Base-by-base conservation (phyloP, 2,113 vertebrate genomes). In the Protomyctophum bolini region DNA sequence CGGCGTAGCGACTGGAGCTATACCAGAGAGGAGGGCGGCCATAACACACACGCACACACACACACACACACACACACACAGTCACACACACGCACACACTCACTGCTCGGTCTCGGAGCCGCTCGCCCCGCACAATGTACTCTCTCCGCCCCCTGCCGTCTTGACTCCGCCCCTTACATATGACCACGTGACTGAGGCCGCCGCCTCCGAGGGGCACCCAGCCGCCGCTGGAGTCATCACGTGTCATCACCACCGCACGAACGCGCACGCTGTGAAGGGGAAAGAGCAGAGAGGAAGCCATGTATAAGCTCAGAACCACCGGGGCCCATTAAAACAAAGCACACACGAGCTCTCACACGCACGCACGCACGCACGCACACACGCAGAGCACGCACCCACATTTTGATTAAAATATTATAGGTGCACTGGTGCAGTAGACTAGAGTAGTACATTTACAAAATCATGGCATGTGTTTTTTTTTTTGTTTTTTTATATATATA, bases 221-320 rank as follows among this genome's bases (percentile, higher is more conserved):
- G 79, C 96, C 95, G 81, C 95, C 96, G 86, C 95, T 97, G 88
- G 95, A 97, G 94, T 97, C 96, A 75, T 97, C 96, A 90, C 96
- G 95, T 90, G 95, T 95, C 95, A 97, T 96, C 94, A 97, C 95
- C 93, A 97, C 95, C 8, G 95, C 95, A 85, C 96, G 94, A 89
- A 97, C 95, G 93, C 95, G 95, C 90, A 96, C 95, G 82, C 92
- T 93, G 88, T 88, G 73, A 70, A 75, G 71, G 75, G 71, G 75
- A 75, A 72, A 79, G 33, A 41, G 64, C 75, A 71, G 58, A 83
- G 73, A 76, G 81, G 28, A 72, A 86, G 84, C 48, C 74, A 56
- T 77, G n/a, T n/a, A n/a, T n/a, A n/a, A 60, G 60, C 58, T 21
- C 65, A 51, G 63, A 65, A 56, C 63, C n/a, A n/a, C 21, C 21